phyloP scores from a whole-genome alignment of 2,797 vertebrate genomes.

The Ambastaia sidthimunki region DNA sequence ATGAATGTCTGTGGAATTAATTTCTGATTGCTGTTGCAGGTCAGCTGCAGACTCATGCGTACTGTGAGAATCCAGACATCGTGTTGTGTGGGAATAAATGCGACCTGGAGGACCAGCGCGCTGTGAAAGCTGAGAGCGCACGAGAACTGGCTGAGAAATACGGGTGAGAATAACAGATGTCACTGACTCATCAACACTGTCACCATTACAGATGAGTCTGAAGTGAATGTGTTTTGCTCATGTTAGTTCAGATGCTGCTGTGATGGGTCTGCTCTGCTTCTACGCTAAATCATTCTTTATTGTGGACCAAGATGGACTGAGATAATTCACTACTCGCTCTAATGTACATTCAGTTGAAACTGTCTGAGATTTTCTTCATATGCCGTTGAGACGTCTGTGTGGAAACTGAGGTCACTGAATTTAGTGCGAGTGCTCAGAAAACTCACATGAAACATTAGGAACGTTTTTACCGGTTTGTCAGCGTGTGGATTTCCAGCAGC shows the following conservation, averaged over 20 bases:
- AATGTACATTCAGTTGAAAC: too few relatives aligned
- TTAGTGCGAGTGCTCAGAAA: too few relatives aligned
- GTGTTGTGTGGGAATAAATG: constrained; percentile 96
- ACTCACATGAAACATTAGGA: neutral
- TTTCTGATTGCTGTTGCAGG: constrained; percentile 71
- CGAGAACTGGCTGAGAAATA: constrained; percentile 93
- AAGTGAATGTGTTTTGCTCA: neutral
- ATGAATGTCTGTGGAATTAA: too few relatives aligned
- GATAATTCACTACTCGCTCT: neutral
- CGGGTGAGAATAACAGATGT: constrained; percentile 78
- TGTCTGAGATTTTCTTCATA: too few relatives aligned
- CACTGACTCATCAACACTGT: neutral
- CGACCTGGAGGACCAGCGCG: constrained; percentile 90
- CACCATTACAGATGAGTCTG: too few relatives aligned
- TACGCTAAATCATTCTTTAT: neutral
- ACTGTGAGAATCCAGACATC: constrained; percentile 96
- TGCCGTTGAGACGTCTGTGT: too few relatives aligned
- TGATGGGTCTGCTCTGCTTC: constrained; percentile 34
- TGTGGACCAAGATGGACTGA: neutral
- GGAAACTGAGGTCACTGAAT: too few relatives aligned
- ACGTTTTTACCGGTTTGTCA: neutral
- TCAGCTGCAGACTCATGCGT: constrained; percentile 94
- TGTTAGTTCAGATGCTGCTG: constrained; percentile 25
- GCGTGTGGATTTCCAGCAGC: neutral
- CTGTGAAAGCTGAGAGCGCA: constrained; percentile 87